A percentile compares a stretch with the other conserved stretches of the same genome.
Evolutionary conservation across 2,113 vertebrate species (phyloP).

Genomic region (Pluvialis apricaria): DNA sequence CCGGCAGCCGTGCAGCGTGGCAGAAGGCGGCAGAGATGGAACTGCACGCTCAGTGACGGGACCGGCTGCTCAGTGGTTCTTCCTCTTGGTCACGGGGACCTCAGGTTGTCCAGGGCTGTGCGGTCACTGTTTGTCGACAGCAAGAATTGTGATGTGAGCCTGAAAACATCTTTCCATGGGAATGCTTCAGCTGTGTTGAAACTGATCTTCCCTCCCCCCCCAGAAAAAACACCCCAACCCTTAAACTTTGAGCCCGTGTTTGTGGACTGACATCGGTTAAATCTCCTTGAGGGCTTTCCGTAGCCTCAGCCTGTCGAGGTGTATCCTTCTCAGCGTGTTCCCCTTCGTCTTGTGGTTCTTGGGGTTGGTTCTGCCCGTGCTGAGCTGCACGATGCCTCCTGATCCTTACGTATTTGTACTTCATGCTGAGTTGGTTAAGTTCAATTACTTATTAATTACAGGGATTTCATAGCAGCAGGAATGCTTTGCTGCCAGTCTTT

Average conservation of each 20-base stretch:
- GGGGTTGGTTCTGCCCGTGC: background rate
- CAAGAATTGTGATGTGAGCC: background rate
- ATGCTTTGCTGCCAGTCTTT: background rate
- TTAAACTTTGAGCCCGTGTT: background rate
- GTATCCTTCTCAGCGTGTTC: background rate
- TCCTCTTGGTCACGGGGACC: background rate
- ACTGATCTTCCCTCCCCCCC: accelerated
- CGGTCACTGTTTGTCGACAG: background rate
- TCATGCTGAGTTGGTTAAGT: background rate
- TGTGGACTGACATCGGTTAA: accelerated
- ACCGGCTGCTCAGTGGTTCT: too few species aligned
- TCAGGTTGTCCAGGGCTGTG: background rate
- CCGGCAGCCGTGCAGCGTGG: too few species aligned
- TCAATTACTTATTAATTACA: background rate
- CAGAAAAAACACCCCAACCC: too few species aligned
- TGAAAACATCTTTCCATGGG: background rate
- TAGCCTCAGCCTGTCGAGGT: background rate
- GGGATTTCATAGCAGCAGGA: background rate
- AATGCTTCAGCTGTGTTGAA: background rate
- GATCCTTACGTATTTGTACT: background rate
- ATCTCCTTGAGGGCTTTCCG: too few species aligned
- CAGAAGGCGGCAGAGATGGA: background rate
- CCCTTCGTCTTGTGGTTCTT: background rate
- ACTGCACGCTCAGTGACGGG: accelerated
- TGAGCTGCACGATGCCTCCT: background rate